Evolutionary conservation across 2,113 vertebrate species (phyloP).

Genomic region (Tachuris rubrigastra): DNA sequence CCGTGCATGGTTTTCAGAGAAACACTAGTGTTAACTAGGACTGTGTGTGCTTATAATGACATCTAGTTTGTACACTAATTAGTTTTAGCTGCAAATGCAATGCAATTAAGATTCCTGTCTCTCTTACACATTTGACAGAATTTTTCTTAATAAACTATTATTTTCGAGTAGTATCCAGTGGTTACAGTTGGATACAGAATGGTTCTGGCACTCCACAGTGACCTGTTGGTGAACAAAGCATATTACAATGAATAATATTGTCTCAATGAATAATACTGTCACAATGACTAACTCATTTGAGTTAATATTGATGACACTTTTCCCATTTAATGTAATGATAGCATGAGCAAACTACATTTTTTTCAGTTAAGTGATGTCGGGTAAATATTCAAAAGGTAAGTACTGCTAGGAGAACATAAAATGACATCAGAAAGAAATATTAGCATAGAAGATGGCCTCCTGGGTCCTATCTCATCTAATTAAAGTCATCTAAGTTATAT

Average conservation of each 20-base stretch:
- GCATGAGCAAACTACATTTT: not conserved
- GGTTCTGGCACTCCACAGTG: not conserved
- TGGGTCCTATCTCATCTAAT: not conserved
- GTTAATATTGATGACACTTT: not conserved
- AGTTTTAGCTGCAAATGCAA: not conserved
- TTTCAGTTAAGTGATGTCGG: not conserved
- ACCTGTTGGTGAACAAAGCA: not conserved
- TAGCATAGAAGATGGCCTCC: not conserved
- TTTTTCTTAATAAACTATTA: not conserved
- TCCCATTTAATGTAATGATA: not conserved
- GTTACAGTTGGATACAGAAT: not conserved
- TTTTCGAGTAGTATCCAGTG: not conserved
- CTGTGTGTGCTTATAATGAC: not conserved
- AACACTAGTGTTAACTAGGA: not conserved
- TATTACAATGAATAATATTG: not conserved
- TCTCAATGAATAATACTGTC: not conserved
- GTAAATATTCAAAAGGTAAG: conserved; percentile 5
- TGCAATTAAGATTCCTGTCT: not conserved
- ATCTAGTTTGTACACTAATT: not conserved
- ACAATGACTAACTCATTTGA: not conserved
- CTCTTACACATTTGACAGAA: not conserved
- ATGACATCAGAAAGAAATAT: not conserved
- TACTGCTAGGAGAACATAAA: not conserved
- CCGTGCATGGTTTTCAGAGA: not conserved
- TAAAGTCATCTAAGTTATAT: not conserved